These are phyloP conservation scores for Corynorhinus townsendii DNA, from an alignment of 2,113 vertebrate genomes.

Conservation along the genomic window DNA sequence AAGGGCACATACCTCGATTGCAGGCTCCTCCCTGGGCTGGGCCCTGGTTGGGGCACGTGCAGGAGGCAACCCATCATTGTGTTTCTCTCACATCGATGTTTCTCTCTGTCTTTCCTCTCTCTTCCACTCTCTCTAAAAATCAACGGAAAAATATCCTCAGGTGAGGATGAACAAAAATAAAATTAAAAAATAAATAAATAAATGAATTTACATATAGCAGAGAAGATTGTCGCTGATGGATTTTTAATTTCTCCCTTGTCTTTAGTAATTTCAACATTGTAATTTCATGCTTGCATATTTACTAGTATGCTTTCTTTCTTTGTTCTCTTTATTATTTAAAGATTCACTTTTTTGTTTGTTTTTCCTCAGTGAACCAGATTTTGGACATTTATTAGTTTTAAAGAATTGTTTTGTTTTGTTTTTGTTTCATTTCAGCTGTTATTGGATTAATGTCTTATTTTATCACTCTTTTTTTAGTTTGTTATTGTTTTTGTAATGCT, in stretches of 20 bases:
- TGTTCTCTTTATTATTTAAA: background rate
- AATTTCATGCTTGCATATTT: background rate
- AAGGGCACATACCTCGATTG: no score
- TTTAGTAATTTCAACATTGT: background rate
- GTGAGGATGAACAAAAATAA: no score
- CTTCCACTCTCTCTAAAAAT: no score
- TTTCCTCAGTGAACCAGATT: background rate
- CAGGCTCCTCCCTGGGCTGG: no score
- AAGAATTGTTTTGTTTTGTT: background rate
- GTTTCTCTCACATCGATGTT: no score
- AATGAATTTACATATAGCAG: background rate
- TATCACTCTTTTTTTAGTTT: background rate
- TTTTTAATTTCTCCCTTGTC: background rate
- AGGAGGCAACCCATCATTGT: no score
- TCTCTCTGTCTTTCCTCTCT: no score
- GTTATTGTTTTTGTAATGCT: background rate
- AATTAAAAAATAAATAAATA: no score
- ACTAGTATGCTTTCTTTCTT: background rate
- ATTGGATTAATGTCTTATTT: background rate
- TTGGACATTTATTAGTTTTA: background rate
- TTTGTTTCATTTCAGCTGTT: background rate
- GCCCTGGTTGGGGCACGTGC: no score
- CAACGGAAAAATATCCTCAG: no score
- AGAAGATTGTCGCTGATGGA: background rate
- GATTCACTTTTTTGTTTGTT: background rate